Base-by-base conservation (phyloP, 2,888 invertebrate species). In the Andricus curvator region DNA sequence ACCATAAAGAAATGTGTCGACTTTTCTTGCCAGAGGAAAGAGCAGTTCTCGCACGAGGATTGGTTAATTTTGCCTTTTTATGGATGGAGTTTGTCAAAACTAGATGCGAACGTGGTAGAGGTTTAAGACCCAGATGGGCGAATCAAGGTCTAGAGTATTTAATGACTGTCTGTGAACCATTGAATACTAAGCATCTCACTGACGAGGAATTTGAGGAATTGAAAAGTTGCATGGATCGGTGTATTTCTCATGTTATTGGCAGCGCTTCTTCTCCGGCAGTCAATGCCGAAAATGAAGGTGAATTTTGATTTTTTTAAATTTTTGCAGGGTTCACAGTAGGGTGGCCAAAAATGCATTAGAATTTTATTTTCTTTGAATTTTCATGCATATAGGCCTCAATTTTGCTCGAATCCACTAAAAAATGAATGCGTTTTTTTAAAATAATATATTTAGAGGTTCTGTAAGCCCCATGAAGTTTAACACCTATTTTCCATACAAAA, bases 71-170 rank as follows among this genome's bases (percentile, higher is more conserved):
- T 91, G 96, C 96, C 15, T 94, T 95, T 86, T 95, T 97, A 90
- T 98, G 98, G 98, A 98, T 98, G 97, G 94, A 94, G 80, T 98
- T 98, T 92, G 98, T 97, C 1, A 95, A 95, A 84, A 95, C 96
- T 88, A 94, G 97, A 22, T 98, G 98, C 91, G 98, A 98, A 89
- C 93, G 96, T 1, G 97, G 97, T 0, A 94, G 97, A 8, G 97
- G 97, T 0, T 94, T 96, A 85, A 93, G 97, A 33, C 97, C 97
- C 0, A 93, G 98, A 89, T 98, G 98, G 98, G 98, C 98, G 4
- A 95, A 95, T 89, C 97, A 97, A 90, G 98, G 98, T 0, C 91
- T 98, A 78, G 98, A 98, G 89, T 98, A 97, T 92, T 94, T 98
- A 1, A 96, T 97, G 92, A 94, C 96, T 65, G 97, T 97, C 0